Base-by-base conservation (phyloP, 2,797 vertebrate genomes). In the Centroberyx gerrardi region DNA sequence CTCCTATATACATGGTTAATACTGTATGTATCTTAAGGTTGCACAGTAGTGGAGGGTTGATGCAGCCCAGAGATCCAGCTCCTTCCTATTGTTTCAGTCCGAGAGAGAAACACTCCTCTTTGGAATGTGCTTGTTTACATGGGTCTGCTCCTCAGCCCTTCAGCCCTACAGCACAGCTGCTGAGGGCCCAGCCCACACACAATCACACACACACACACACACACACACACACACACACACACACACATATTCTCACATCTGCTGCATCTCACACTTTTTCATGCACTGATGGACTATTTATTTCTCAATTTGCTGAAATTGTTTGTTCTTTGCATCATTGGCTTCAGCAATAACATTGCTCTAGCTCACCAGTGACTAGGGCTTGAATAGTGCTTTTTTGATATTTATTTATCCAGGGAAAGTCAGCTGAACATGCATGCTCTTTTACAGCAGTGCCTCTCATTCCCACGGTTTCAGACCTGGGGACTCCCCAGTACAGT, bases 71-170 rank as follows among this genome's bases (percentile, higher is more conserved):
- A 40, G 33, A 29, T 31, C 28, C 55, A 36, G 38, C 33, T 33
- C 59, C 61, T 65, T 31, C 33, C 13, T 48, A 8, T n/a, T 64
- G 27, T 51, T 46, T 65, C 51, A 56, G 59, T 62, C 33, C 80
- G 61, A 66, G 42, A 66, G 58, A 62, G 22, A 77, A 62, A 53
- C 28, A 63, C 40, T 22, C 73, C 42, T 70, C 28, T 72, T 65
- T 78, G 59, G 68, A 80, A 84, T 78, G 66, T 59, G 46, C 42
- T 70, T 85, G 80, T 90, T 90, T 86, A 85, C 65, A 72, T 74
- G 63, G 29, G 9, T 56, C 54, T 46, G 1, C 42, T 49, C 69
- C 29, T 75, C 49, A 66, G 22, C 3, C 73, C 46, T 18, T 51
- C 44, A 53, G 8, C 59, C 18, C 33, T 14, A 14, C 54, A n/a